A percentile compares a stretch with the other conserved stretches of the same genome.
These are phyloP conservation scores for Stercorarius parasiticus DNA, from an alignment of 2,113 vertebrate species.

Conservation along the genomic window DNA sequence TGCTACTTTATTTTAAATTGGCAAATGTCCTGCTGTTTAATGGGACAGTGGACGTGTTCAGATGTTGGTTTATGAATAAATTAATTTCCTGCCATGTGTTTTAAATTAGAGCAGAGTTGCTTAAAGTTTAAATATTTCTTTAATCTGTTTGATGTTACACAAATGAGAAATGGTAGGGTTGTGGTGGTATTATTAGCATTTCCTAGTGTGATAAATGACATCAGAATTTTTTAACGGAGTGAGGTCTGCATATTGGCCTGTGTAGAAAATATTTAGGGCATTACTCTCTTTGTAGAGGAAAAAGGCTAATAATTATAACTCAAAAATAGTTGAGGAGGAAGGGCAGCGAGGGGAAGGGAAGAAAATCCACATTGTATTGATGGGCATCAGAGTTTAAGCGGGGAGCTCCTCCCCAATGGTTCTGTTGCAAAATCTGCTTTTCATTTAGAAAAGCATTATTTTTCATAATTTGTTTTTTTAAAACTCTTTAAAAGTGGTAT, in stretches of 20 bases:
- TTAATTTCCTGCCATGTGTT: conserved; percentile 75
- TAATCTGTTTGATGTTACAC: conserved; percentile 50
- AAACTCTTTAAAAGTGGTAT: neutral
- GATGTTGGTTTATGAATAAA: conserved; percentile 68
- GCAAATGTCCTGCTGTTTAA: conserved; percentile 67
- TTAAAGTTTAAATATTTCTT: neutral
- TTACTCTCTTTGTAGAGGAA: neutral
- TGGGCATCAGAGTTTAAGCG: neutral
- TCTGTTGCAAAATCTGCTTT: neutral
- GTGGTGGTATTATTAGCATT: neutral
- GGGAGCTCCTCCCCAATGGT: neutral
- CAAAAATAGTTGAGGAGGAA: neutral
- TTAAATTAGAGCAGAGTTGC: conserved; percentile 56
- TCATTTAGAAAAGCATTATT: neutral
- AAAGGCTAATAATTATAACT: neutral
- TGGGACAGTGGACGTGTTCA: conserved; percentile 60
- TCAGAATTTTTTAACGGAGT: neutral
- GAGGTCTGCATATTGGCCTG: neutral
- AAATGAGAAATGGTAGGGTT: conserved; percentile 46
- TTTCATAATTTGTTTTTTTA: neutral
- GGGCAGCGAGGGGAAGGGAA: neutral
- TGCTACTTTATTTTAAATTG: conserved; percentile 44
- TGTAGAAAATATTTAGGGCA: neutral
- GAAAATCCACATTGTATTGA: neutral
- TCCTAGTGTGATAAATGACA: conserved; percentile 4